A percentile compares a stretch with the other conserved stretches of the same genome.
Evolutionary conservation across 2,113 vertebrate genomes (phyloP).

Genomic region (Elephantulus edwardii): DNA sequence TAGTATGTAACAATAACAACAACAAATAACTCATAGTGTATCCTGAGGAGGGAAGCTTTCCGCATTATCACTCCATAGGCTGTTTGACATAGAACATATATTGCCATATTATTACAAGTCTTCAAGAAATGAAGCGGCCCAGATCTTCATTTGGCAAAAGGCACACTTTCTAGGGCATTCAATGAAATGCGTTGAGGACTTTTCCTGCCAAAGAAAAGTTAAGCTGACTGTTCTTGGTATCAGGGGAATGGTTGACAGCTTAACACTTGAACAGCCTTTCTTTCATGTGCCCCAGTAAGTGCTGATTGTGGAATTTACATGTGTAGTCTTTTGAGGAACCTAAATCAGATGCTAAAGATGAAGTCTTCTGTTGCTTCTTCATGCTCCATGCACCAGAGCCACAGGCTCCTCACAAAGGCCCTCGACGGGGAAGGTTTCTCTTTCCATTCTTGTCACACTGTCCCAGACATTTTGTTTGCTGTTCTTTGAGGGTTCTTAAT

Average conservation of each 20-base stretch:
- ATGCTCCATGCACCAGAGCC: neutral
- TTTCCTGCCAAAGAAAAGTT: constrained; percentile 23
- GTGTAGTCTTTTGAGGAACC: neutral
- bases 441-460: neutral
- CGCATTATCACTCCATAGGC: neutral
- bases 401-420: neutral
- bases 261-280: constrained; percentile 23
- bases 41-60: neutral
- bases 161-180: neutral
- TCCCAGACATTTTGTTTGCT: neutral
- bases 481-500: neutral
- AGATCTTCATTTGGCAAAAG: constrained; percentile 3
- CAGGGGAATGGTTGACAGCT: neutral
- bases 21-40: no score
- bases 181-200: neutral
- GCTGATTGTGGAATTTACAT: neutral
- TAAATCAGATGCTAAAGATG: neutral
- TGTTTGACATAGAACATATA: neutral
- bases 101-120: neutral
- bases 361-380: neutral
- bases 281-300: neutral
- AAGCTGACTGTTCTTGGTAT: neutral
- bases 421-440: neutral
- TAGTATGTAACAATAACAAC: no score
- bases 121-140: neutral